Conservation (phyloP, 2,888 invertebrate genomes). For the Helicoverpa assulta region DNA sequence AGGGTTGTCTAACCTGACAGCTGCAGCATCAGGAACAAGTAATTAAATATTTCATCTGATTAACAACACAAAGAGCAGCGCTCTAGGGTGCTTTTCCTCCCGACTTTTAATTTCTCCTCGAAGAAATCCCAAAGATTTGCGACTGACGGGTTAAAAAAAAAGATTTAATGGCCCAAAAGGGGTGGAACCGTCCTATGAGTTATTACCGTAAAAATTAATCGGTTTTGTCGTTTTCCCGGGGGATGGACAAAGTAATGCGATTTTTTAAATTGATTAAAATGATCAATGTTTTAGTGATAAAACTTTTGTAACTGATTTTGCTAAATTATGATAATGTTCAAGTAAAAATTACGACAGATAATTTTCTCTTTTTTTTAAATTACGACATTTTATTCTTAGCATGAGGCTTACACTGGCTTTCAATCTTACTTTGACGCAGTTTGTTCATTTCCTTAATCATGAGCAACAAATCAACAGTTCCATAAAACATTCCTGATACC, state of each 20-base stretch:
- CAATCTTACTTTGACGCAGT: background rate
- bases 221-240: slow-evolving; percentile 73
- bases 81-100: slow-evolving; percentile 77
- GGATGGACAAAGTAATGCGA: slow-evolving; percentile 16
- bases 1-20: slow-evolving; percentile 73
- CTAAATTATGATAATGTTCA: too few relatives aligned
- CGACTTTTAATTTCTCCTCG: slow-evolving; percentile 87
- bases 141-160: slow-evolving; percentile 78
- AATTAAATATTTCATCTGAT: slow-evolving; percentile 90
- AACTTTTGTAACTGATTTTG: too few relatives aligned
- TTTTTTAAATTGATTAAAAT: slow-evolving; percentile 25
- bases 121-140: slow-evolving; percentile 77
- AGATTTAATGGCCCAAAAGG: slow-evolving; percentile 77
- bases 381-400: too few relatives aligned
- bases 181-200: slow-evolving; percentile 74
- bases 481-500: slow-evolving; percentile 40
- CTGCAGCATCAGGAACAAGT: slow-evolving; percentile 76
- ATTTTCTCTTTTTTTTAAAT: too few relatives aligned
- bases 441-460: background rate
- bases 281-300: slow-evolving; percentile 21
- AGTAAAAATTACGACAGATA: too few relatives aligned
- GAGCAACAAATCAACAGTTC: slow-evolving; percentile 22
- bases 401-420: too few relatives aligned
- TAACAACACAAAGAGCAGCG: slow-evolving; percentile 83
- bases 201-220: slow-evolving; percentile 83